A percentile compares a stretch with the other conserved stretches of the same genome.
Evolutionary conservation across 2,888 invertebrate genomes (phyloP).

Genomic region (Deladenus siricidicola): DNA sequence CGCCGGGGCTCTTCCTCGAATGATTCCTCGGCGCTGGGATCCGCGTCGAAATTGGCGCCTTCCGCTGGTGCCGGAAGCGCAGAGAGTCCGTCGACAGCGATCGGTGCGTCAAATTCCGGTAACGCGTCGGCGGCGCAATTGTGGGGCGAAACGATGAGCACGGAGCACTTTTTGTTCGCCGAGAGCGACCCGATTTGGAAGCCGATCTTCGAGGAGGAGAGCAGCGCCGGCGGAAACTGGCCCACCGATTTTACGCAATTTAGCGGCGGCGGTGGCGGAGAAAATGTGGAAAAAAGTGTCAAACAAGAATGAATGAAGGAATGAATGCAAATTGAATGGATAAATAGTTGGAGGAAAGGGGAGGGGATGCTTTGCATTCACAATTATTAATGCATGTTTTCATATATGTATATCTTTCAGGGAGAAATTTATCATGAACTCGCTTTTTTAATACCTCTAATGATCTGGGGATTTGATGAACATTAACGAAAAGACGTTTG

Average conservation of each 20-base stretch:
- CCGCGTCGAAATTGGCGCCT: neutral
- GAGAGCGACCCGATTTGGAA: conserved; percentile 6
- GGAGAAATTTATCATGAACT: too few species aligned
- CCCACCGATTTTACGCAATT: neutral
- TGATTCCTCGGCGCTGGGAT: neutral
- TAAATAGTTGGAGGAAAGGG: neutral
- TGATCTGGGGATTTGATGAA: too few species aligned
- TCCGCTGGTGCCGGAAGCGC: too few species aligned
- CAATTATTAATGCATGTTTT: too few species aligned
- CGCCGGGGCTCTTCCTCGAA: neutral
- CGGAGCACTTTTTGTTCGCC: neutral
- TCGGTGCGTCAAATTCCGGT: too few species aligned
- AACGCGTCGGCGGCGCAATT: neutral
- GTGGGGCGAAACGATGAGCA: neutral
- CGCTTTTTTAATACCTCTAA: too few species aligned
- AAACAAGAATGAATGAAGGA: neutral
- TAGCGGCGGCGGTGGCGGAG: neutral
- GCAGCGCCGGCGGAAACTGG: neutral
- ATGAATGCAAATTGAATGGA: neutral
- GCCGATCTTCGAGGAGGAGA: conserved; percentile 4
- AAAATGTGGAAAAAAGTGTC: neutral
- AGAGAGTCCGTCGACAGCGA: too few species aligned
- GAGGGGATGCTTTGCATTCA: too few species aligned
- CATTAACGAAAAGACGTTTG: too few species aligned
- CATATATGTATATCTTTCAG: too few species aligned